Percentiles rank a stretch among this genome's conserved stretches.
Conservation (phyloP, 2,113 vertebrate species). For the Tautogolabrus adspersus region DNA sequence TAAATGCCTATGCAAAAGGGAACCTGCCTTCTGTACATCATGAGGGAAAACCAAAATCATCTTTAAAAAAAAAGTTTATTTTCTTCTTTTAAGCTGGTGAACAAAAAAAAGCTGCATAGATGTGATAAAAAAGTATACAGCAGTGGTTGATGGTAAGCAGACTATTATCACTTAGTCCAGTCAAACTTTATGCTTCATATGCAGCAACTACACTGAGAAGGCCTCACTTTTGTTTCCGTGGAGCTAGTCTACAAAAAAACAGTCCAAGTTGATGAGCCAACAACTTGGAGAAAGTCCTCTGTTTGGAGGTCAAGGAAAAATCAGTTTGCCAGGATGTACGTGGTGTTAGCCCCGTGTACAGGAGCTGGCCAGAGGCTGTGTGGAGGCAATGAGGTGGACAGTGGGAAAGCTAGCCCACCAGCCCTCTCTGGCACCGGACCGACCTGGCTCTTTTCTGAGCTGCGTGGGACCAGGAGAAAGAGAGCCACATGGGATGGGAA, state of each 20-base stretch:
- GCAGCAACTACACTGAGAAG: background rate
- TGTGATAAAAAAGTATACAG: background rate
- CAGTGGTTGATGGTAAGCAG: too few species aligned
- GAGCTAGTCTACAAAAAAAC: conserved; percentile 9
- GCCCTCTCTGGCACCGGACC: conserved; percentile 70
- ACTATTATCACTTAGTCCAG: too few species aligned
- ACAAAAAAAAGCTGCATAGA: too few species aligned
- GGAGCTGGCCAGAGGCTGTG: conserved; percentile 67
- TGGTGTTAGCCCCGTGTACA: conserved; percentile 39
- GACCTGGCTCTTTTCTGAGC: conserved; percentile 69
- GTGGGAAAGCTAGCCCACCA: conserved; percentile 54
- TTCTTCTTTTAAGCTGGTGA: too few species aligned
- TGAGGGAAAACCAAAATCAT: too few species aligned
- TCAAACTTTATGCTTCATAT: background rate
- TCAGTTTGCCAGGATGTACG: conserved; percentile 76
- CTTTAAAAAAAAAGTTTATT: too few species aligned
- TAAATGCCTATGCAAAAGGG: too few species aligned
- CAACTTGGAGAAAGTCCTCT: conserved; percentile 77
- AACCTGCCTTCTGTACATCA: too few species aligned
- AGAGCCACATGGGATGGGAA: conserved; percentile 55
- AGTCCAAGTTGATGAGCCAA: conserved; percentile 42
- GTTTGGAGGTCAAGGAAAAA: conserved; percentile 81
- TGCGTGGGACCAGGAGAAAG: conserved; percentile 40
- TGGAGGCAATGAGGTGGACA: conserved; percentile 69
- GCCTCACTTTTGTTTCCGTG: conserved; percentile 25